Evolutionary conservation across 2,113 vertebrate species (phyloP).

Genomic region (Prionailurus bengalensis): DNA sequence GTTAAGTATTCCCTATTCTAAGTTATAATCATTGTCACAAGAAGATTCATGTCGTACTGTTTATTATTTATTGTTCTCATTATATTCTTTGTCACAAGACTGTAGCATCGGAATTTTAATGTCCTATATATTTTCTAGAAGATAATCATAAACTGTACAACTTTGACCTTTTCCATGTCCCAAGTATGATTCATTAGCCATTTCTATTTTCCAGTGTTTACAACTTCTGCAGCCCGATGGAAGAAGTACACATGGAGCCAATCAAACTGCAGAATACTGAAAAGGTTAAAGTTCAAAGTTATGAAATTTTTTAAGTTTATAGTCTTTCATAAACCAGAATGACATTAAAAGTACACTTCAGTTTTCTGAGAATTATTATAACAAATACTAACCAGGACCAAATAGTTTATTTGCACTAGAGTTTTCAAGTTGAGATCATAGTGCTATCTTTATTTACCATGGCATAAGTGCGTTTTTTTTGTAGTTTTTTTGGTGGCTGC

Average conservation of each 20-base stretch:
- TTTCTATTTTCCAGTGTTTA: constrained; percentile 82
- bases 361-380: constrained; percentile 71
- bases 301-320: constrained; percentile 81
- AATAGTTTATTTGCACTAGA: constrained; percentile 67
- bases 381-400: constrained; percentile 48
- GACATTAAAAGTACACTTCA: constrained; percentile 70
- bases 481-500: not conserved
- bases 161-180: constrained; percentile 86
- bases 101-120: constrained; percentile 85
- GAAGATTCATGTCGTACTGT: constrained; percentile 83
- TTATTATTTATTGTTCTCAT: constrained; percentile 88
- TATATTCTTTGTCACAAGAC: constrained; percentile 86
- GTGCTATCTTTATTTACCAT: constrained; percentile 34
- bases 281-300: constrained; percentile 84
- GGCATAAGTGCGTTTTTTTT: not conserved
- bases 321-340: constrained; percentile 77
- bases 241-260: constrained; percentile 76
- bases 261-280: constrained; percentile 82
- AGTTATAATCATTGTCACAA: constrained; percentile 82
- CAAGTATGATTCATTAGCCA: constrained; percentile 85
- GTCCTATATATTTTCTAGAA: constrained; percentile 83
- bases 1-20: constrained; percentile 76
- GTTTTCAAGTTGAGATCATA: constrained; percentile 50
- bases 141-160: constrained; percentile 85
- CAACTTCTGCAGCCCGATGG: constrained; percentile 76